Evolutionary conservation across 2,888 invertebrate species (phyloP), one percentile per base, ranked within the genome.

Genomic region (Gerris lacustris): DNA sequence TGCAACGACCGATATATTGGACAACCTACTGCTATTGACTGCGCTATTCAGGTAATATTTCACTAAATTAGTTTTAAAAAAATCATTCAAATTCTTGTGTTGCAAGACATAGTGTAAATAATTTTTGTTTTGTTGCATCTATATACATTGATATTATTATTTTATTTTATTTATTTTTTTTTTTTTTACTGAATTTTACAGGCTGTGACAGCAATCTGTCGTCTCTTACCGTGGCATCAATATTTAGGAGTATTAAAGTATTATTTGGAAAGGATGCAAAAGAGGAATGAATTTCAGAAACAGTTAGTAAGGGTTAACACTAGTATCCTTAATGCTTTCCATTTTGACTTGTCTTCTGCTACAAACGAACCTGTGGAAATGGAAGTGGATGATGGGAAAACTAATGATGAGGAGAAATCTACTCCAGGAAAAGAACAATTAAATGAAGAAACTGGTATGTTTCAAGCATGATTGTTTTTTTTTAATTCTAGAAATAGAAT

Each of bases 261-360:
- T 76, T 96, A 94, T 80, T 82, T 98, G 55, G 84, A 85, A 70
- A 88, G 89, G 81, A 83, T 98, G 79, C 84, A 89, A 0, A 83
- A 84, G 68, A 86, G 88, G 7, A 80, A 86, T 0, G 89, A 91
- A 62, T 88, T 88, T 79, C 95, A 95, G 77, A 94, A 91, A 76
- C 92, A 94, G 77, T 82, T 91, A 71, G 90, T 94, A 7, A 84
- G 89, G 71, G 83, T 92, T 71, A 83, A 91, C 15, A 87, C 90
- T 0, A 86, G 87, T 0, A 88, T 97, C 73, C 82, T 97, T 74
- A 94, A 96, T 79, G 87, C 91, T 0, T 97, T 96, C 78, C 96
- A 96, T 81, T 97, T 91, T 80, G 92, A 96, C 82, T 83, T 96
- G 68, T 86, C 86, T 0, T 87, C 88, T 79, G 86, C 84, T 6